Conservation (phyloP, 2,113 vertebrate species). For the Onychostruthus taczanowskii region DNA sequence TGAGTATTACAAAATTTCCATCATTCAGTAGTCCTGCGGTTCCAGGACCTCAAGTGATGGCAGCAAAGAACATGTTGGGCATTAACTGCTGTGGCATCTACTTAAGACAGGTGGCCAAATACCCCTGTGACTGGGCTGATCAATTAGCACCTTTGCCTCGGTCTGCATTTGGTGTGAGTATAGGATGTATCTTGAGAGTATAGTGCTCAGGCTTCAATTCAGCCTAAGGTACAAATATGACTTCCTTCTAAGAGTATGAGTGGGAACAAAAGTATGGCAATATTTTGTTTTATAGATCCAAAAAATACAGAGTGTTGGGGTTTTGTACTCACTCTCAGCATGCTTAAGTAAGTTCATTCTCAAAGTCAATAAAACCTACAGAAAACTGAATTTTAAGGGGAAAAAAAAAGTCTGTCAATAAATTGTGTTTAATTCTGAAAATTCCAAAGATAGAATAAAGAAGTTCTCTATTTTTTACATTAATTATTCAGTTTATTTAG, state of each 20-base stretch:
- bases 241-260: not conserved
- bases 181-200: not conserved
- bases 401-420: not conserved
- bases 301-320: not conserved
- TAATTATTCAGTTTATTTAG: not conserved
- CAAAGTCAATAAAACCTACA: not conserved
- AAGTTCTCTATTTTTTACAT: not conserved
- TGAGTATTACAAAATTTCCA: not conserved
- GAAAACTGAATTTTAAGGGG: not conserved
- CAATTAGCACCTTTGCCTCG: not conserved
- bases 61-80: not conserved
- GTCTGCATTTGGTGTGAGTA: not conserved
- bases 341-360: not conserved
- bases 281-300: not conserved
- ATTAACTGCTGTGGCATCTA: not conserved
- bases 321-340: not conserved
- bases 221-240: not conserved
- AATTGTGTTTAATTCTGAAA: not conserved
- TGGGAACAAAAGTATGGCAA: not conserved
- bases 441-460: not conserved
- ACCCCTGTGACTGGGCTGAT: not conserved
- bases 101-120: not conserved
- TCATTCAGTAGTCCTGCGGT: not conserved
- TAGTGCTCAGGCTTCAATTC: not conserved
- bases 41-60: not conserved